Conservation (phyloP, 2,888 invertebrate species). For the Drosophila subquinaria region DNA sequence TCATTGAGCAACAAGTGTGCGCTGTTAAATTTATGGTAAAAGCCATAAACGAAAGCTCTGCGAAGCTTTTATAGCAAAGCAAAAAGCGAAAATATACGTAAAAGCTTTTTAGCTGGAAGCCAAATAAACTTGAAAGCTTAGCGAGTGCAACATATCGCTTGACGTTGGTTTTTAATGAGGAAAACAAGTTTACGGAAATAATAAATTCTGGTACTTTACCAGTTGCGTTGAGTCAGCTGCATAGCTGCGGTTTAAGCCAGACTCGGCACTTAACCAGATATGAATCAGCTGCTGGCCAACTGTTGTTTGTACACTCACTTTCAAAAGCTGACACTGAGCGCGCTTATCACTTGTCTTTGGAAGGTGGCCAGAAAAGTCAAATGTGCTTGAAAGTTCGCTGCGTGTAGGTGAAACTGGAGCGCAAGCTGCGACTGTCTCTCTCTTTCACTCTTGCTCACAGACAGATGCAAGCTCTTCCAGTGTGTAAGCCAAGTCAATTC, state of each 20-base stretch:
- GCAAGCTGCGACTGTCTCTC: constrained; percentile 52
- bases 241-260: constrained; percentile 26
- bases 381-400: constrained; percentile 53
- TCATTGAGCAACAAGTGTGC: constrained; percentile 54
- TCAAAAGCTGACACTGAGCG: constrained; percentile 19
- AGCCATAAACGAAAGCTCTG: constrained; percentile 29
- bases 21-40: constrained; percentile 22
- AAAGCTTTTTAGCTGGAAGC: constrained; percentile 39
- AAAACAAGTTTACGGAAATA: neutral
- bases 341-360: constrained; percentile 49
- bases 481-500: constrained; percentile 43
- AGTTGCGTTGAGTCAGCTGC: constrained; percentile 42
- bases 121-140: constrained; percentile 42
- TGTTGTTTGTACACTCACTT: neutral
- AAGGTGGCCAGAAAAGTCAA: constrained; percentile 38
- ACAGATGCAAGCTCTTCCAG: constrained; percentile 60
- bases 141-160: constrained; percentile 26
- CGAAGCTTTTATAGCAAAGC: constrained; percentile 31
- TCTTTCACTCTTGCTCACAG: constrained; percentile 3
- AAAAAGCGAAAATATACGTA: neutral
- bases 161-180: neutral
- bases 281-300: constrained; percentile 3
- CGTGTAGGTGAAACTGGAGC: constrained; percentile 39
- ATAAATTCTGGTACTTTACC: constrained; percentile 9
- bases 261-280: constrained; percentile 1